These are phyloP conservation scores for Polietes domitor DNA, from an alignment of 2,888 invertebrate genomes.

Conservation along the genomic window DNA sequence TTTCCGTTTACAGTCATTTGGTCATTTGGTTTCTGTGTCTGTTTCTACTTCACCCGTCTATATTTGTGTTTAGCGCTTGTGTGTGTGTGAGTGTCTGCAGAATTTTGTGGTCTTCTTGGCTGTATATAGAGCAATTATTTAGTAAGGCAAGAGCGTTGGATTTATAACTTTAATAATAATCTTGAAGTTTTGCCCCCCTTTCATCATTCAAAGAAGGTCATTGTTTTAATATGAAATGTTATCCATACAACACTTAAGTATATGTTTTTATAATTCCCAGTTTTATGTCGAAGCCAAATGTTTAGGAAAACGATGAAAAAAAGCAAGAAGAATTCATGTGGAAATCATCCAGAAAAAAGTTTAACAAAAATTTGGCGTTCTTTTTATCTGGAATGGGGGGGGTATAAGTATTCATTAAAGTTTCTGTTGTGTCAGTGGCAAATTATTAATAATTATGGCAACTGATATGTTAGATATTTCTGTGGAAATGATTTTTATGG, in stretches of 20 bases:
- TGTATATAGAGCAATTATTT: slow-evolving; percentile 1
- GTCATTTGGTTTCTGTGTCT: slow-evolving; percentile 24
- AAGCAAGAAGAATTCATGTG: background rate
- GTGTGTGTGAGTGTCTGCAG: background rate
- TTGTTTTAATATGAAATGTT: slow-evolving; percentile 27
- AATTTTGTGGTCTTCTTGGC: background rate
- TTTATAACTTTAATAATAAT: slow-evolving; percentile 32
- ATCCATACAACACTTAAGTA: background rate
- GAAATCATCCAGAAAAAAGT: background rate
- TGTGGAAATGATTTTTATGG: no score
- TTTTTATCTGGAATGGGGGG: no score
- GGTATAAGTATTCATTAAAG: no score
- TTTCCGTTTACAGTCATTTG: slow-evolving; percentile 57
- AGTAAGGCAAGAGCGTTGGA: background rate
- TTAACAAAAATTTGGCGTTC: no score
- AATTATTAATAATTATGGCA: no score
- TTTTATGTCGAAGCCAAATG: slow-evolving; percentile 7
- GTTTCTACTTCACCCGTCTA: background rate
- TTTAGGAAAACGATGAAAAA: no score
- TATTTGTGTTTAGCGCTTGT: background rate
- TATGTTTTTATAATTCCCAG: slow-evolving; percentile 6
- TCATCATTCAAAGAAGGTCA: slow-evolving; percentile 37
- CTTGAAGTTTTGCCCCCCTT: slow-evolving; percentile 20
- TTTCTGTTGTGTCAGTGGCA: background rate
- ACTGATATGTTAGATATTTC: no score